Base-by-base conservation (phyloP, 2,888 invertebrate genomes). In the Acanthosepion lycidas region DNA sequence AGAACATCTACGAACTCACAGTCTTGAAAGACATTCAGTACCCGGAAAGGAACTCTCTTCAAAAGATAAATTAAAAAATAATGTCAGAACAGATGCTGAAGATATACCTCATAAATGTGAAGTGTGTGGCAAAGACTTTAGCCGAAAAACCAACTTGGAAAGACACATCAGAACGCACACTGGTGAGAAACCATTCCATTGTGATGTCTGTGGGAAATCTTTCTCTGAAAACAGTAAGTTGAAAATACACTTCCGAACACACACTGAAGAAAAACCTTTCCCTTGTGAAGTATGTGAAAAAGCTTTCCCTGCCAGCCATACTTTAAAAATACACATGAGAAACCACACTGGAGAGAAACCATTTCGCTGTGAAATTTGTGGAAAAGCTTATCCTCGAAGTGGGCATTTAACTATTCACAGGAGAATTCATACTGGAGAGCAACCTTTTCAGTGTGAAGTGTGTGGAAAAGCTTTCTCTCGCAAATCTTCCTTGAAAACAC, bases 381-480 rank as follows among this genome's bases (percentile, higher is more conserved):
- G 92, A 26, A 92, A 92, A 92, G 42, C 48, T 33, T 92, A 48
- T 20, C 49, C 92, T 26, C 26, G 48, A 26, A 92, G 92, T 26
- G 42, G 49, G 23, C 42, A 92, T 48, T 42, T 98, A 51, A 97
- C 97, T 94, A 96, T 98, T 12, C 98, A 98, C 95, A 95, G 96
- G 94, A 95, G 97, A 23, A 96, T 97, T 8, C 98, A 98, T 95
- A 97, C 97, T 9, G 97, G 97, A 78, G 97, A 97, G 95, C 97
- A 97, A 94, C 97, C 97, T 15, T 97, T 96, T 95, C 94, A 95
- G 18, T 97, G 97, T 96, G 95, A 96, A 8, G 95, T 96, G 20
- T 97, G 97, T 96, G 96, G 92, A 48, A 92, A 92, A 92, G 42
- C 42, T 92, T 42, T 92, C 42, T 92, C 92, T 9, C 42, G 48